Conservation (phyloP, 2,113 vertebrate genomes). For the Uria lomvia region DNA sequence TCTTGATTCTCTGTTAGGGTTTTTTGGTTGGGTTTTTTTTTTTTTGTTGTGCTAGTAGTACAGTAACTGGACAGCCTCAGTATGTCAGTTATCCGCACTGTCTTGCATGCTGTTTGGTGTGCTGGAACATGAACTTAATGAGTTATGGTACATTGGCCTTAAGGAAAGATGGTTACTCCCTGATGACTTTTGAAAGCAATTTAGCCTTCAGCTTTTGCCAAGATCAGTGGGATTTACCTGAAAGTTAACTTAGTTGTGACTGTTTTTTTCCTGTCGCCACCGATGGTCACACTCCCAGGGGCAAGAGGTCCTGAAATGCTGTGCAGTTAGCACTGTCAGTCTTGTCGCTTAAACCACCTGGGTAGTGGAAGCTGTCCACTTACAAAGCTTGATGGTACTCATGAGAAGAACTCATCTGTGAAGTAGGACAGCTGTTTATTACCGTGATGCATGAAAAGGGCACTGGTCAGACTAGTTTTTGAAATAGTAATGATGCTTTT, state of each 20-base stretch:
- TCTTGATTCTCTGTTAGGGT: background rate
- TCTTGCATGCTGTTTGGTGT: background rate
- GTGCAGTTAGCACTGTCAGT: background rate
- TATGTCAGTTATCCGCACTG: rapidly evolving
- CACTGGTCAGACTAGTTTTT: background rate
- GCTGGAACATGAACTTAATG: background rate
- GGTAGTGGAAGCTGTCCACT: background rate
- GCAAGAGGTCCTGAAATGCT: background rate
- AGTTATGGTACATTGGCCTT: background rate
- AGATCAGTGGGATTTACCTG: background rate
- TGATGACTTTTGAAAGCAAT: background rate
- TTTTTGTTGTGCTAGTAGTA: background rate
- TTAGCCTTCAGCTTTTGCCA: background rate
- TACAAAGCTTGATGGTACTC: background rate
- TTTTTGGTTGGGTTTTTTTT: background rate
- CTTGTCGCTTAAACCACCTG: background rate
- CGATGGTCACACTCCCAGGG: rapidly evolving
- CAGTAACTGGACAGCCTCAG: background rate
- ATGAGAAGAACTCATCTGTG: background rate
- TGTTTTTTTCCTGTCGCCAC: background rate
- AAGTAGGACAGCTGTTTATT: background rate
- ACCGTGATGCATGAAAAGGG: background rate
- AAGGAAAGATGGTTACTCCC: background rate
- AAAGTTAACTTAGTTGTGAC: background rate
- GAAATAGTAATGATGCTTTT: background rate